Base-by-base conservation (phyloP, 2,888 invertebrate species). In the Heteromyza rotundicornis region DNA sequence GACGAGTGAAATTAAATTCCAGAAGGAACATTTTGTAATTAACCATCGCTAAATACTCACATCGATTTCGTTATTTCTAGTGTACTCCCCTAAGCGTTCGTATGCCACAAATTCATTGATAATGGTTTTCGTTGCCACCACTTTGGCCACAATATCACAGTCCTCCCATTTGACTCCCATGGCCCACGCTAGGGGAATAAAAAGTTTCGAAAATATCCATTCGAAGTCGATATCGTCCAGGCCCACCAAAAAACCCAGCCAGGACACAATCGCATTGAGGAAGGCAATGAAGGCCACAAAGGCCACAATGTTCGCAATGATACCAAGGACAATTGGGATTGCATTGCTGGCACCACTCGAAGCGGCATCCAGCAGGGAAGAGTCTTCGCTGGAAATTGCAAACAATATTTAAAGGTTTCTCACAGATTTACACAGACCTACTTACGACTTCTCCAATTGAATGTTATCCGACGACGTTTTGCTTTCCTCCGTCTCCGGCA, bases 101-200 rank as follows among this genome's bases (percentile, higher is more conserved):
- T 95, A 97, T 0, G 96, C 96, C 0, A 95, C 91, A 79, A 97
- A 96, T 81, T 97, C 97, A 76, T 97, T 97, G 16, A 96, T 88
- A 16, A 95, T 89, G 0, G 92, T 93, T 84, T 98, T 98, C 19
- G 95, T 83, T 0, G 96, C 97, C 50, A 98, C 90, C 8, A 98
- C 85, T 32, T 89, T 87, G 0, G 91, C 96, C 0, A 97, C 94
- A 8, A 84, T 80, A 67, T 89, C 86, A 70, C 90, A 90, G 69
- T 94, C 89, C 0, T 85, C 75, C 85, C 85, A 86, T 1, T 86
- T 86, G 0, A 89, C 86, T 70, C 92, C 98, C 91, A 98, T 93
- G 12, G 93, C 78, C 87, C 90, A 96, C 55, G 94, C 92, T 0
- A 98, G 78, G 0, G 98, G 98, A 75, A 94, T 94, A 78, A 98